Percentiles rank a stretch among this genome's conserved stretches.
Conservation (phyloP, 2,113 vertebrate species). For the Cephalopholis sonnerati region DNA sequence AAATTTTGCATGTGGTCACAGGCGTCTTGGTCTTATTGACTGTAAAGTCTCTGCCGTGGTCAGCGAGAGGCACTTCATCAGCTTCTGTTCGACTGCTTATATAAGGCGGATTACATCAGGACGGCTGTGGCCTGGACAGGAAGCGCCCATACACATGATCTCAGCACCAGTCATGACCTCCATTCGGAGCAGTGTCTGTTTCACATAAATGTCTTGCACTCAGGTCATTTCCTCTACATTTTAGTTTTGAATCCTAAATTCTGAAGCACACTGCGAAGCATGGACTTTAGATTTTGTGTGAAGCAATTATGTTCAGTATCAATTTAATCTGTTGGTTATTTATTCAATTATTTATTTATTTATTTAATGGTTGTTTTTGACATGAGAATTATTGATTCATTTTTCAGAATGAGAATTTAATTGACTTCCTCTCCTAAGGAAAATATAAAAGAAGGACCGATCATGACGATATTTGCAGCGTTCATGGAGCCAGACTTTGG, state of each 20-base stretch:
- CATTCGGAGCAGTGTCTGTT: slow-evolving; percentile 13
- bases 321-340: background rate
- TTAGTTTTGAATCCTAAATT: background rate
- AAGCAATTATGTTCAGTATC: background rate
- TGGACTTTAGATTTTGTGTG: background rate
- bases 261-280: background rate
- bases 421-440: too few species aligned
- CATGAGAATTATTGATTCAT: background rate
- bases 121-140: slow-evolving; percentile 43
- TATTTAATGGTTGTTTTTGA: background rate
- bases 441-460: too few species aligned
- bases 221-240: background rate
- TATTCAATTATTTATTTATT: too few species aligned
- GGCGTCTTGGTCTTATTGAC: slow-evolving; percentile 58
- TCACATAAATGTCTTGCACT: background rate
- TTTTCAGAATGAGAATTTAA: background rate
- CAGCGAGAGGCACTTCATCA: slow-evolving; percentile 63
- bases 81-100: slow-evolving; percentile 67
- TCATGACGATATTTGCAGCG: too few species aligned
- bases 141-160: slow-evolving; percentile 59
- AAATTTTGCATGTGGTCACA: slow-evolving; percentile 23
- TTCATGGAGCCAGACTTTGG: too few species aligned
- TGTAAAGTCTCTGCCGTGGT: slow-evolving; percentile 52
- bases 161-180: slow-evolving; percentile 42
- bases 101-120: slow-evolving; percentile 81